Evolutionary conservation across 2,888 invertebrate genomes (phyloP).

Genomic region (Troides helena): DNA sequence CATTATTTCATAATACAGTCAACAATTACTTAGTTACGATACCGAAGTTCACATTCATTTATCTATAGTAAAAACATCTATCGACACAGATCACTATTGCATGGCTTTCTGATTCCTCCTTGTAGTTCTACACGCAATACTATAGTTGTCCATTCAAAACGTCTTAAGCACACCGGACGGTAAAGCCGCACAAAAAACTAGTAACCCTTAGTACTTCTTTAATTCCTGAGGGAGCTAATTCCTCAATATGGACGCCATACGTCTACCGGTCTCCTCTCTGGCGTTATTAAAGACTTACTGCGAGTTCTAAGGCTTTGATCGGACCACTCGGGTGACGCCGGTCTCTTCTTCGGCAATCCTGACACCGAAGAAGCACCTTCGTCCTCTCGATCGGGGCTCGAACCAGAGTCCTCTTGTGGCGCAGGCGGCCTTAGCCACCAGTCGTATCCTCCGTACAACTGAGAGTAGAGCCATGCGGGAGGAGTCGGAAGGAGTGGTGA

Average conservation of each 20-base stretch:
- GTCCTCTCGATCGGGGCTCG: constrained; percentile 71
- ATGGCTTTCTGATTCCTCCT: constrained; percentile 51
- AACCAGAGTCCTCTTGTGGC: constrained; percentile 66
- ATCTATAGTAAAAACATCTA: constrained; percentile 75
- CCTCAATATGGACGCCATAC: constrained; percentile 88
- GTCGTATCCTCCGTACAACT: constrained; percentile 86
- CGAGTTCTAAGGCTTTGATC: constrained; percentile 70
- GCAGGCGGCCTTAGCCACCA: constrained; percentile 82
- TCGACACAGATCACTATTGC: constrained; percentile 61
- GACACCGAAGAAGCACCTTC: constrained; percentile 58
- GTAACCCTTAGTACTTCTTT: constrained; percentile 34
- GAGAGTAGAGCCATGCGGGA: constrained; percentile 89
- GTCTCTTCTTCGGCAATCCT: constrained; percentile 71
- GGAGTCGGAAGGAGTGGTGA: constrained; percentile 87
- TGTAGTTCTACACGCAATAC: constrained; percentile 37
- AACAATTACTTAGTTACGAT: constrained; percentile 74
- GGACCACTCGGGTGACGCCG: constrained; percentile 78
- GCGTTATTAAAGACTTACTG: constrained; percentile 66
- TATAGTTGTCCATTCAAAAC: constrained; percentile 32
- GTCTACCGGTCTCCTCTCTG: constrained; percentile 81
- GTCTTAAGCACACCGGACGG: constrained; percentile 54
- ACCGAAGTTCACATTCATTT: constrained; percentile 73
- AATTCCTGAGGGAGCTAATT: constrained; percentile 34
- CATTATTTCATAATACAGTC: constrained; percentile 79
- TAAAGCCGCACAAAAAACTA: constrained; percentile 45